A percentile compares a stretch with the other conserved stretches of the same genome.
phyloP scores from a whole-genome alignment of 2,113 vertebrate genomes.

The Pitta sordida region DNA sequence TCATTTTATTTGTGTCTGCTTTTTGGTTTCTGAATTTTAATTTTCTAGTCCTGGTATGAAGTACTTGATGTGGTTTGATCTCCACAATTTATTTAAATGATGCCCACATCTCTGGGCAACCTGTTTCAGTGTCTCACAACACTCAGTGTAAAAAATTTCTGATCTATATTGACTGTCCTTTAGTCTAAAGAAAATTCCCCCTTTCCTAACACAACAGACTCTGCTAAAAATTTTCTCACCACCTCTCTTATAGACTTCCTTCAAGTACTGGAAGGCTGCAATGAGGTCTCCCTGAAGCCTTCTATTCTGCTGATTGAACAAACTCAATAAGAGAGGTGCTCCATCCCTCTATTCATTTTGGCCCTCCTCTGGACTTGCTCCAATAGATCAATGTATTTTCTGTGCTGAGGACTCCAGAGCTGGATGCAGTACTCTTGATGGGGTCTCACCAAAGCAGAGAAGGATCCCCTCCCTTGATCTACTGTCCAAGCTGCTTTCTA shows the following conservation, averaged over 20 bases:
- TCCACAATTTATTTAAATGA: background rate
- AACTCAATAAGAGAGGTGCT: background rate
- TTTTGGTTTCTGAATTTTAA: background rate
- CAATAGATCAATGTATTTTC: background rate
- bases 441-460: background rate
- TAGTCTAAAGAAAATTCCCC: background rate
- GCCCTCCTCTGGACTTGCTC: background rate
- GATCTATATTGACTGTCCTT: background rate
- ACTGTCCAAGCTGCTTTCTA: rapidly evolving
- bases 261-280: background rate
- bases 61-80: background rate
- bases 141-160: background rate
- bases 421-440: rapidly evolving
- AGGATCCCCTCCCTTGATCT: background rate
- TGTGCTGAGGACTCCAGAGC: background rate
- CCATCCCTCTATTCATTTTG: background rate
- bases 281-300: background rate
- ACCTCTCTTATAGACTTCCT: background rate
- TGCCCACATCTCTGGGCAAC: background rate
- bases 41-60: background rate
- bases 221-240: background rate
- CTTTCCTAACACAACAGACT: background rate
- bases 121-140: too few species aligned
- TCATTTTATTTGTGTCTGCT: background rate
- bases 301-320: background rate